A percentile compares a stretch with the other conserved stretches of the same genome.
These are phyloP conservation scores for Plectus sambesii DNA, from an alignment of 1,140 invertebrate genomes.

Conservation along the genomic window DNA sequence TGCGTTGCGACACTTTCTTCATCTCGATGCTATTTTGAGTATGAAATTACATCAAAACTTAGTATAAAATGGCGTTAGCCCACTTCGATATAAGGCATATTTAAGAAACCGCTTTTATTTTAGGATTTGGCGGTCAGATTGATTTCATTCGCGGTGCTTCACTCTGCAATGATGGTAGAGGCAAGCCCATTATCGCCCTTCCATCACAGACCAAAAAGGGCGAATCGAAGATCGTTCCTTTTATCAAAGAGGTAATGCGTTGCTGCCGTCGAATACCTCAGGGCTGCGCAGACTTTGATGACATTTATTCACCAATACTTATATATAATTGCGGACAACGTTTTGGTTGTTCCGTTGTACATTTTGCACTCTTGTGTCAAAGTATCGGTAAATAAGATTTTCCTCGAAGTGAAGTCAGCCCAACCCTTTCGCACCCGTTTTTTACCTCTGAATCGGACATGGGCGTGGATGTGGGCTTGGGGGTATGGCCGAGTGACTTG, in stretches of 20 bases:
- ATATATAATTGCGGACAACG: neutral
- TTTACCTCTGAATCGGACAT: neutral
- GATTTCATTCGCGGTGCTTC: slow-evolving; percentile 86
- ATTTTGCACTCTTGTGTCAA: too few relatives aligned
- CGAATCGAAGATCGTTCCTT: slow-evolving; percentile 72
- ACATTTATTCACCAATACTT: slow-evolving; percentile 4
- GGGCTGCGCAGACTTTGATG: neutral
- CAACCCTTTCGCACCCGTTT: too few relatives aligned
- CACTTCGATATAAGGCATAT: neutral
- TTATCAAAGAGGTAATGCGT: slow-evolving; percentile 58
- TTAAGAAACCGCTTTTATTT: too few relatives aligned
- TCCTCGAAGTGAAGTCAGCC: too few relatives aligned
- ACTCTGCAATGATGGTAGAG: slow-evolving; percentile 68
- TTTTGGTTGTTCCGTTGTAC: too few relatives aligned
- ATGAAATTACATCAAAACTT: too few relatives aligned
- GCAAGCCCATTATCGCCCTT: slow-evolving; percentile 84
- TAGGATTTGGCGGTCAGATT: slow-evolving; percentile 70
- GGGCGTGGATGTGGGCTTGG: neutral
- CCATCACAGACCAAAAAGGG: slow-evolving; percentile 69
- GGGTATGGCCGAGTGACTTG: too few relatives aligned
- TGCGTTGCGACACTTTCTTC: too few relatives aligned
- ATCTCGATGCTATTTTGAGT: too few relatives aligned
- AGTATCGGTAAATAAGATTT: too few relatives aligned
- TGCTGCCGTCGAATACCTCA: slow-evolving; percentile 4
- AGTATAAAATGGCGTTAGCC: too few relatives aligned